These are phyloP conservation scores for Drosophila neutralis DNA, from an alignment of 2,888 invertebrate species.

Conservation along the genomic window DNA sequence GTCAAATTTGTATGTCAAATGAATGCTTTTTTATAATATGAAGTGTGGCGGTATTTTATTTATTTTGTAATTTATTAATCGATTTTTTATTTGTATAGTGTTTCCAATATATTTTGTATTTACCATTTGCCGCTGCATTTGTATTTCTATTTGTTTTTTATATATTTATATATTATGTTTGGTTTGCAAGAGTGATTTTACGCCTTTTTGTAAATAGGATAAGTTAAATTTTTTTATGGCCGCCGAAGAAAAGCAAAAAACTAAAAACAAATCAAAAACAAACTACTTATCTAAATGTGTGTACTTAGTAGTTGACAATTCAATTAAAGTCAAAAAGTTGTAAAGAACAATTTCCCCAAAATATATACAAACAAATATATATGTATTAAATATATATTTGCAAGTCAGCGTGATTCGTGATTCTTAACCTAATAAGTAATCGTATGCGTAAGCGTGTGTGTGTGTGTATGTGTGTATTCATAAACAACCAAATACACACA, in stretches of 20 bases:
- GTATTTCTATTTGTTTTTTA: constrained; percentile 33
- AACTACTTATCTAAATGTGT: constrained; percentile 66
- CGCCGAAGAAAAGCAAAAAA: constrained; percentile 39
- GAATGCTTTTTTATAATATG: constrained; percentile 15
- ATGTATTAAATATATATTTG: constrained; percentile 51
- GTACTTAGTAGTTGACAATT: constrained; percentile 59
- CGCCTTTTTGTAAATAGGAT: constrained; percentile 69
- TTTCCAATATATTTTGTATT: constrained; percentile 20
- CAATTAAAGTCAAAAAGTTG: constrained; percentile 57
- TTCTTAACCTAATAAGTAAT: constrained; percentile 55
- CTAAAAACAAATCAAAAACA: background rate
- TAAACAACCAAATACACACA: constrained; percentile 2
- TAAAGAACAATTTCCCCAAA: constrained; percentile 35
- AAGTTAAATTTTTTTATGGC: constrained; percentile 54
- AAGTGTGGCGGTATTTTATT: background rate
- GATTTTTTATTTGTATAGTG: constrained; percentile 1
- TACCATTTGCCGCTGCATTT: constrained; percentile 22
- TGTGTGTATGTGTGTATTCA: background rate
- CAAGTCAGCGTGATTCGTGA: constrained; percentile 65
- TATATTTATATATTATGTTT: constrained; percentile 46
- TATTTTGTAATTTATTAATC: background rate
- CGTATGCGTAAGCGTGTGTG: background rate
- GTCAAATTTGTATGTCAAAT: constrained; percentile 14
- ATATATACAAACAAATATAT: constrained; percentile 36
- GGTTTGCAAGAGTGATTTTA: constrained; percentile 29